Base-by-base conservation (phyloP, 2,797 vertebrate species). In the Macrochelys suwanniensis region DNA sequence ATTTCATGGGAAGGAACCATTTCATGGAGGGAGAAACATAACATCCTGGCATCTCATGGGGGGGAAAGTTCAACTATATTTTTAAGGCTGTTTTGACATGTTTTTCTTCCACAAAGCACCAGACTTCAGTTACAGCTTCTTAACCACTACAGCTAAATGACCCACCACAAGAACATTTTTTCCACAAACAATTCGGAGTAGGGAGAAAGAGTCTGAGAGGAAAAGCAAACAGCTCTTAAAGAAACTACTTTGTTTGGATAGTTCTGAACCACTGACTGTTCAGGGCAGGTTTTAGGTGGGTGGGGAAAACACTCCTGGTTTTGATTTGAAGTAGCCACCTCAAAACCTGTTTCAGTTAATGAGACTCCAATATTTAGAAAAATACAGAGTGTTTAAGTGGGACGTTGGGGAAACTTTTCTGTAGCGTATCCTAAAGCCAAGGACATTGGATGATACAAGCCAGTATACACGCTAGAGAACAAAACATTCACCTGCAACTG, bases 251-350 rank as follows among this genome's bases (percentile, higher is more conserved):
- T 98, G 96, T 97, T 98, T 97, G 95, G 96, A 97, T 97, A 97
- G 97, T 97, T 98, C 97, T 97, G 97, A 97, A 97, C 96, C 96
- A 84, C 96, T 97, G 96, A 89, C 59, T 89, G 59, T 0, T 51
- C 82, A 94, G 96, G 94, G 94, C 93, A 94, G 92, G 71, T 97
- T 97, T 97, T 81, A 89, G 96, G 95, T 89, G 2, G 33, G 95
- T 94, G 96, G 94, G 96, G 93, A 93, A 95, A 97, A 96, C 76
- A 92, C 90, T 97, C 92, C 91, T 97, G 97, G 94, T 96, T 98
- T 98, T 97, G 95, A 97, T 97, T 97, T 98, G 96, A 97, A 96
- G 94, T 97, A 97, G 97, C 96, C 97, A 97, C 97, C 97, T 97
- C 96, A 97, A 97, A 97, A 97, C 95, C 94, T 86, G 90, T 54